Percentiles rank a stretch among this genome's conserved stretches.
Conservation (phyloP, 2,888 invertebrate genomes). For the Luffia ferchaultella region DNA sequence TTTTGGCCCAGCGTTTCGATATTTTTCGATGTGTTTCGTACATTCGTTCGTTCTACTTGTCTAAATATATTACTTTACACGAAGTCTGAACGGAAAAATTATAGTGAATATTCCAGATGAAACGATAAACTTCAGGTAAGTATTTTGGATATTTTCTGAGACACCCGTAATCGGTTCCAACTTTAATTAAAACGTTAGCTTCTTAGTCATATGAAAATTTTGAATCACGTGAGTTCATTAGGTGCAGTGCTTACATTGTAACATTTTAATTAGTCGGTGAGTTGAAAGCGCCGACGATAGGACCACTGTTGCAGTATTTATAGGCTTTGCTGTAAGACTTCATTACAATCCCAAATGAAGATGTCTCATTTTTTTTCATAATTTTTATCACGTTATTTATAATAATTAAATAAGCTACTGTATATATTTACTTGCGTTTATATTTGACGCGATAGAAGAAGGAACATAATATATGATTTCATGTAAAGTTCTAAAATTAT, state of each 20-base stretch:
- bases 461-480: too few species aligned
- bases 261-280: constrained; percentile 37
- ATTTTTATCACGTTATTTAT: too few species aligned
- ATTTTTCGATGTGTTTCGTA: background rate
- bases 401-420: too few species aligned
- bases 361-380: too few species aligned
- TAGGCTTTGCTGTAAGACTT: constrained; percentile 3
- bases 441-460: too few species aligned
- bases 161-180: background rate
- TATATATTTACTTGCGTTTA: too few species aligned
- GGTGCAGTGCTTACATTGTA: constrained; percentile 35
- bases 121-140: too few species aligned
- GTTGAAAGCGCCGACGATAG: constrained; percentile 23
- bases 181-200: constrained; percentile 31
- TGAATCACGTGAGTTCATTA: constrained; percentile 24
- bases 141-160: too few species aligned
- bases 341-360: constrained; percentile 4
- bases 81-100: background rate
- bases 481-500: too few species aligned
- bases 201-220: constrained; percentile 19
- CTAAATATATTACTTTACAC: background rate
- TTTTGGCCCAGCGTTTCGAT: background rate
- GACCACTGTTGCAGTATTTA: constrained; percentile 4
- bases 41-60: background rate
- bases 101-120: background rate